Conservation (phyloP, 2,797 vertebrate species). For the Danio kyathit region DNA sequence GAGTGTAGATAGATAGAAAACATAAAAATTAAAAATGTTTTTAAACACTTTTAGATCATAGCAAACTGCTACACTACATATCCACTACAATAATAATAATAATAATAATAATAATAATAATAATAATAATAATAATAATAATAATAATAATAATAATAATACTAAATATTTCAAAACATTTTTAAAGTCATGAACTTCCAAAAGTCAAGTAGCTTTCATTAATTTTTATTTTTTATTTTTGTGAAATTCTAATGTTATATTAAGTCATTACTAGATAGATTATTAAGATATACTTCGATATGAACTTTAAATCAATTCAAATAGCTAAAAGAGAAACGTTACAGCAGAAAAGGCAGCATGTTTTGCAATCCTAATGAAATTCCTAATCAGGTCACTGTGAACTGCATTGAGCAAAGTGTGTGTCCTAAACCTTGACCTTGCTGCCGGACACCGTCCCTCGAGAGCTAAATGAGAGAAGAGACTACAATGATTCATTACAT, state of each 20-base stretch:
- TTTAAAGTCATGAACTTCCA: not conserved
- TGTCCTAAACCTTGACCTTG: constrained; percentile 42
- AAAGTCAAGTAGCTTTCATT: not conserved
- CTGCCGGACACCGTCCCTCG: constrained; percentile 11
- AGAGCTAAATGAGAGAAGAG: constrained; percentile 14
- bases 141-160: not conserved
- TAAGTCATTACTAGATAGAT: too few relatives aligned
- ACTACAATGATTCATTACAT: constrained; percentile 43
- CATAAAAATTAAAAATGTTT: too few relatives aligned
- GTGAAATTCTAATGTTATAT: too few relatives aligned
- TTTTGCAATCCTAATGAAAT: not conserved
- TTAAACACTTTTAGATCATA: too few relatives aligned
- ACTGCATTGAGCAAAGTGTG: not conserved
- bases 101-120: too few relatives aligned
- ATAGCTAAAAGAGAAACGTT: not conserved
- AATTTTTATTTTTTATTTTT: not conserved
- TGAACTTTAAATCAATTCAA: not conserved
- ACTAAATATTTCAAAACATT: not conserved
- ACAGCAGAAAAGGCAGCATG: not conserved
- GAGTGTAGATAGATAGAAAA: too few relatives aligned
- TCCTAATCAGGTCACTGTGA: not conserved
- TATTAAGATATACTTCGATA: too few relatives aligned
- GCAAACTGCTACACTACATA: too few relatives aligned
- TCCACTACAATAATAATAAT: too few relatives aligned
- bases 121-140: not conserved